phyloP scores from a whole-genome alignment of 2,888 invertebrate genomes.

The Parelbella ahira region DNA sequence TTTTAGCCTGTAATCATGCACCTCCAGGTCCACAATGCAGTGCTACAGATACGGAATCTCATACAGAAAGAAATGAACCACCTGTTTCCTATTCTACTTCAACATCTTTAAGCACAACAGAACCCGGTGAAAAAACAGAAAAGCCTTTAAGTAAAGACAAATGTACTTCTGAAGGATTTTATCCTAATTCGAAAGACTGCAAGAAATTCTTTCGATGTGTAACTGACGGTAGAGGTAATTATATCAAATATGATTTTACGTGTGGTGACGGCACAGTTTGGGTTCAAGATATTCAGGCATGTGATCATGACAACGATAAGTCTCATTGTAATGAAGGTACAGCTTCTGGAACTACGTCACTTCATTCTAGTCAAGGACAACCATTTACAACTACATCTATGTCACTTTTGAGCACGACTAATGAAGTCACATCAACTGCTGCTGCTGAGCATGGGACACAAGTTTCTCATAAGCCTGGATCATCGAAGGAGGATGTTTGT shows the following conservation, averaged over 20 bases:
- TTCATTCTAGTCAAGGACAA: slow-evolving; percentile 12
- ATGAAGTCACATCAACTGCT: slow-evolving; percentile 7
- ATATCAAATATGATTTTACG: slow-evolving; percentile 73
- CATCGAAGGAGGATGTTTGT: slow-evolving; percentile 48
- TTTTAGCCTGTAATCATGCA: slow-evolving; percentile 84
- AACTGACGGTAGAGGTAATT: slow-evolving; percentile 58
- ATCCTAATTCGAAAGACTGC: slow-evolving; percentile 24
- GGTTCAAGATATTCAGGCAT: slow-evolving; percentile 78
- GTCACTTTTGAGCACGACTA: too few relatives aligned
- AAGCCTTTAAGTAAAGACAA: slow-evolving; percentile 5
- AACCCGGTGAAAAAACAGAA: slow-evolving; percentile 16
- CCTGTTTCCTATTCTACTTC: slow-evolving; percentile 6
- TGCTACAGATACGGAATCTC: background rate
- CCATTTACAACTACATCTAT: slow-evolving; percentile 5
- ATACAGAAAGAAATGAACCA: background rate
- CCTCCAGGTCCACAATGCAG: slow-evolving; percentile 7
- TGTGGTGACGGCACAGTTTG: slow-evolving; percentile 82
- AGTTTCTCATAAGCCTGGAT: background rate
- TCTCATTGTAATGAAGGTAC: slow-evolving; percentile 11
- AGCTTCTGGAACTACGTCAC: background rate
- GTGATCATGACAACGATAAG: slow-evolving; percentile 60
- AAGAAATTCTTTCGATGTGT: slow-evolving; percentile 74
- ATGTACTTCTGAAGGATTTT: slow-evolving; percentile 33
- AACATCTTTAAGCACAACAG: slow-evolving; percentile 5
- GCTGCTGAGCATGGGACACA: slow-evolving; percentile 25